Evolutionary conservation across 2,888 invertebrate genomes (phyloP).

Genomic region (Amphimallon solstitiale): DNA sequence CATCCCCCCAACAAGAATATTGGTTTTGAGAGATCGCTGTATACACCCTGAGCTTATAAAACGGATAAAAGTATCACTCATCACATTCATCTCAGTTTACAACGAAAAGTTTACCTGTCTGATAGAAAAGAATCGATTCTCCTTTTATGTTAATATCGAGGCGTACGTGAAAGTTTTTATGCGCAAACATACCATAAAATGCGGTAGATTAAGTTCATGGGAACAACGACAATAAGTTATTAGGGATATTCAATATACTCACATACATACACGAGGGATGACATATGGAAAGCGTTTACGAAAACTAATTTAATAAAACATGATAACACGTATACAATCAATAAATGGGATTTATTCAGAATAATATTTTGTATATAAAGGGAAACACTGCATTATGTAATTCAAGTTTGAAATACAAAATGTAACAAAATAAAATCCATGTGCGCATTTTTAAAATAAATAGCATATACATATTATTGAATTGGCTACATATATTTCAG

Average conservation of each 20-base stretch:
- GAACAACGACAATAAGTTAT: conserved; percentile 25
- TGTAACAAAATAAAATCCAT: too few relatives aligned
- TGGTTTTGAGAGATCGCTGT: conserved; percentile 37
- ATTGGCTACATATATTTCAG: too few relatives aligned
- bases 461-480: too few relatives aligned
- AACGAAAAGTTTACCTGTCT: conserved; percentile 30
- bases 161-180: conserved; percentile 32
- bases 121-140: conserved; percentile 33
- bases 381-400: too few relatives aligned
- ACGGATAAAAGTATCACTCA: conserved; percentile 39
- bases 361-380: too few relatives aligned
- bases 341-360: too few relatives aligned
- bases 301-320: conserved; percentile 11
- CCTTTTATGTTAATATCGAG: conserved; percentile 27
- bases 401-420: too few relatives aligned
- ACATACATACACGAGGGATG: neutral
- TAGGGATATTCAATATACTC: conserved; percentile 24
- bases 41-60: conserved; percentile 33
- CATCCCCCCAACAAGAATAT: conserved; percentile 45
- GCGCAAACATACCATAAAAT: conserved; percentile 21
- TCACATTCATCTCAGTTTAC: conserved; percentile 37
- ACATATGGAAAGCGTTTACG: neutral
- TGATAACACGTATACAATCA: conserved; percentile 3
- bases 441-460: too few relatives aligned
- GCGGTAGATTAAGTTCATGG: conserved; percentile 24